phyloP scores from a whole-genome alignment of 2,113 vertebrate genomes.

The Sterrhoptilus dennistouni region DNA sequence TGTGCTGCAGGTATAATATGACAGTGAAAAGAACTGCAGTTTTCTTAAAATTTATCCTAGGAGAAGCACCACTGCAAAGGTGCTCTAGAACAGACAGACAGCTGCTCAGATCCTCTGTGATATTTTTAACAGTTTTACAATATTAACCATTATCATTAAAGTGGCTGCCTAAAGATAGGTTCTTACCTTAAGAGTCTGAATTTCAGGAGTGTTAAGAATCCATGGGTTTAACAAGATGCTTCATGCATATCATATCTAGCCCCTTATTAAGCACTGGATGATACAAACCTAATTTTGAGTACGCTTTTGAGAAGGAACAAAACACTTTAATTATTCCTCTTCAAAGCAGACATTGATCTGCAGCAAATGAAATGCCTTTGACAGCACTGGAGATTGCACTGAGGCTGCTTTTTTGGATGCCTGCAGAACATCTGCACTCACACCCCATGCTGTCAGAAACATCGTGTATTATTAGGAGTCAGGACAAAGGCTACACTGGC shows the following conservation, averaged over 20 bases:
- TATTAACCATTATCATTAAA: background rate
- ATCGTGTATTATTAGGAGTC: background rate
- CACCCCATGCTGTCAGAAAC: conserved; percentile 3
- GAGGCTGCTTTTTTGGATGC: background rate
- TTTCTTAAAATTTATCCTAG: background rate
- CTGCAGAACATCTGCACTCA: background rate
- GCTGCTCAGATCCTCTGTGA: background rate
- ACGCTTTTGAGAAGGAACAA: background rate
- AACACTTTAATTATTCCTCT: background rate
- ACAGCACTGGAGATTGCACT: background rate
- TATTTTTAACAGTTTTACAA: background rate
- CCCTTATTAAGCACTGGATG: background rate
- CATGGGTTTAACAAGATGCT: background rate
- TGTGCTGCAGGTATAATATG: background rate
- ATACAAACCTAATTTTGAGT: background rate
- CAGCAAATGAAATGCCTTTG: background rate
- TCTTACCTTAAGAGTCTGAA: background rate
- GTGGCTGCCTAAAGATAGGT: background rate
- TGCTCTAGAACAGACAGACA: background rate
- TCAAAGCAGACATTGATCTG: conserved; percentile 11
- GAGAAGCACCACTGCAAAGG: background rate
- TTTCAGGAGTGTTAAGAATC: background rate
- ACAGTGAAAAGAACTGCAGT: background rate
- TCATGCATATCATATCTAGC: background rate
- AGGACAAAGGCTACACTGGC: conserved; percentile 16